Evolutionary conservation across 1,140 invertebrate genomes (phyloP), one percentile per base, ranked within the genome.

Genomic region (Saxidomus purpurata): DNA sequence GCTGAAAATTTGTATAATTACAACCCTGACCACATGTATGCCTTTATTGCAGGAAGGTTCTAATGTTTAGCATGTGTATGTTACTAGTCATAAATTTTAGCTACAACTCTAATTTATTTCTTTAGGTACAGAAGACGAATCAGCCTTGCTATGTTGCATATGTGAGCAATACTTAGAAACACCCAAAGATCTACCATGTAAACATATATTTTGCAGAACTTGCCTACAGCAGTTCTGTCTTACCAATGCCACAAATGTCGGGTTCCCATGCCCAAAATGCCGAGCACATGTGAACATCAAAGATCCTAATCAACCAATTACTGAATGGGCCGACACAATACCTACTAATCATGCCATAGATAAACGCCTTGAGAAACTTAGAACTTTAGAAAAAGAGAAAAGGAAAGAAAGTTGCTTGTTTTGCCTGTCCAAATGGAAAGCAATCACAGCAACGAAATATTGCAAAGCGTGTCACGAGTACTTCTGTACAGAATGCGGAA

Each of bases 401-500:
- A 43, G 55, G 25, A 31, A 28, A 31, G 38, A 86, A n/a, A 40
- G 38, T 1, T 88, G 86, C 36, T 22, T 36, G 19, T 28, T 81
- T 13, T 88, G 86, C n/a, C 22, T 28, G 31, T n/a, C 22, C 0
- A 88, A 88, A 49, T 88, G 76, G 76, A 77, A 34, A n/a, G 38
- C 19, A 25, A n/a, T 22, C 0, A 0, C 11, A 25, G 86, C 76
- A n/a, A 88, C 40, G 17, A 88, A 81, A 47, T 81, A 88, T 40
- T 88, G 86, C 59, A 88, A 81, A 74, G 11, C 76, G 9, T 88
- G 86, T 71, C 38, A 88, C 17, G 79, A 81, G 38, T 88, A 81
- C 25, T 88, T 81, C 77, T 88, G 86, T 55, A 77, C 80, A 22
- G 79, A 88, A 31, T 88, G 86, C 25, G 86, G 86, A 13, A 88